phyloP scores from a whole-genome alignment of 2,888 invertebrate genomes.

The Stomorhina lunata region DNA sequence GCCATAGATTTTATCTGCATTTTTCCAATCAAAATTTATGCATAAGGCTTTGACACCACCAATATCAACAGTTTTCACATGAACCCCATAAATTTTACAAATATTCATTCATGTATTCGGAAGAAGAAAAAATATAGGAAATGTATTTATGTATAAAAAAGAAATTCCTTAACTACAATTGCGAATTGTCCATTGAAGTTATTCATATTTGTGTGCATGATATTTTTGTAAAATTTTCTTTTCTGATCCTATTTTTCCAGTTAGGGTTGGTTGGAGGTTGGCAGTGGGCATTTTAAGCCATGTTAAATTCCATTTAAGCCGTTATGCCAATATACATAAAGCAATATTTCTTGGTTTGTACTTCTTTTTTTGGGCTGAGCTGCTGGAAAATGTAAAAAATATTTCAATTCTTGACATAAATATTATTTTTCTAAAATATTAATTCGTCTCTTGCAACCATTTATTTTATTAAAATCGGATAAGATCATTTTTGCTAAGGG shows the following conservation, averaged over 20 bases:
- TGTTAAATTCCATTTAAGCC: conserved; percentile 8
- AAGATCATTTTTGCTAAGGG: no score
- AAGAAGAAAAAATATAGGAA: neutral
- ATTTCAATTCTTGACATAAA: neutral
- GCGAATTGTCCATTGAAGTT: neutral
- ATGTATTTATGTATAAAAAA: neutral
- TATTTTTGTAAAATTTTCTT: neutral
- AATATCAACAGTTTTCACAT: conserved; percentile 20
- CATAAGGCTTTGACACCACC: conserved; percentile 21
- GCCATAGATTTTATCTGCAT: conserved; percentile 8
- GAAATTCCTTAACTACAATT: neutral
- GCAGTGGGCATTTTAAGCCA: neutral
- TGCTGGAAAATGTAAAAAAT: neutral
- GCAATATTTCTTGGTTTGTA: neutral
- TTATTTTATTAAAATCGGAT: neutral
- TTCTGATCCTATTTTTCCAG: neutral
- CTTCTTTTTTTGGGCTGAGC: neutral
- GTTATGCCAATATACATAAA: neutral
- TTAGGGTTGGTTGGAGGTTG: neutral
- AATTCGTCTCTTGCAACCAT: neutral
- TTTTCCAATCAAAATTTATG: conserved; percentile 34
- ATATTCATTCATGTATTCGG: neutral
- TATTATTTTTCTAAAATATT: neutral
- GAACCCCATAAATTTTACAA: conserved; percentile 19
- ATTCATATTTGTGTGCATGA: no score